phyloP scores from a whole-genome alignment of 2,113 vertebrate species.

The Ornithorhynchus anatinus region DNA sequence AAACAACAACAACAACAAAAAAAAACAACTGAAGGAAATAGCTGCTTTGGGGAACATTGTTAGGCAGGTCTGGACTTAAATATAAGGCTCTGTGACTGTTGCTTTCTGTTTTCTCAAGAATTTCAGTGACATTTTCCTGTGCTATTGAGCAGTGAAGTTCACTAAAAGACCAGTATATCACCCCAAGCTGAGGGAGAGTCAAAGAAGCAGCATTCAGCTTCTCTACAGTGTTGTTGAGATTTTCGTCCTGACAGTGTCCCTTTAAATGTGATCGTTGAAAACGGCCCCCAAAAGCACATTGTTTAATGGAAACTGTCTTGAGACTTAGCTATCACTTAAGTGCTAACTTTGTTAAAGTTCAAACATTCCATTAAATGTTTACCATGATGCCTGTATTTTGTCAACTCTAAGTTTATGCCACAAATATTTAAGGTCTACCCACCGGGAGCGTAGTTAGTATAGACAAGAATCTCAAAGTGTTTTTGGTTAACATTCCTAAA shows the following conservation, averaged over 20 bases:
- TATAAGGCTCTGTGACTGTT: slow-evolving; percentile 24
- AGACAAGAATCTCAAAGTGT: neutral
- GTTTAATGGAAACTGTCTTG: slow-evolving; percentile 38
- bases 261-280: slow-evolving; percentile 30
- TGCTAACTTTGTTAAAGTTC: slow-evolving; percentile 49
- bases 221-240: too few relatives aligned
- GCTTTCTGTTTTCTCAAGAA: slow-evolving; percentile 21
- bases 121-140: slow-evolving; percentile 28
- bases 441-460: slow-evolving; percentile 3
- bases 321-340: slow-evolving; percentile 57
- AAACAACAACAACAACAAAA: slow-evolving; percentile 33
- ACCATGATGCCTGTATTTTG: slow-evolving; percentile 23
- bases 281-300: slow-evolving; percentile 20
- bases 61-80: slow-evolving; percentile 1
- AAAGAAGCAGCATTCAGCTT: too few relatives aligned
- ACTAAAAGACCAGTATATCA: too few relatives aligned
- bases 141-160: too few relatives aligned
- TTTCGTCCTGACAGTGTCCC: slow-evolving; percentile 39
- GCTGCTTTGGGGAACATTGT: slow-evolving; percentile 25
- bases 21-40: slow-evolving; percentile 32
- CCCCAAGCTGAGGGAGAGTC: too few relatives aligned
- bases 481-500: neutral
- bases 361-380: slow-evolving; percentile 65
- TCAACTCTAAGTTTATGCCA: slow-evolving; percentile 34
- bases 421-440: neutral